A percentile compares a stretch with the other conserved stretches of the same genome.
phyloP scores from a whole-genome alignment of 2,113 vertebrate species.

The Actenoides hombroni region DNA sequence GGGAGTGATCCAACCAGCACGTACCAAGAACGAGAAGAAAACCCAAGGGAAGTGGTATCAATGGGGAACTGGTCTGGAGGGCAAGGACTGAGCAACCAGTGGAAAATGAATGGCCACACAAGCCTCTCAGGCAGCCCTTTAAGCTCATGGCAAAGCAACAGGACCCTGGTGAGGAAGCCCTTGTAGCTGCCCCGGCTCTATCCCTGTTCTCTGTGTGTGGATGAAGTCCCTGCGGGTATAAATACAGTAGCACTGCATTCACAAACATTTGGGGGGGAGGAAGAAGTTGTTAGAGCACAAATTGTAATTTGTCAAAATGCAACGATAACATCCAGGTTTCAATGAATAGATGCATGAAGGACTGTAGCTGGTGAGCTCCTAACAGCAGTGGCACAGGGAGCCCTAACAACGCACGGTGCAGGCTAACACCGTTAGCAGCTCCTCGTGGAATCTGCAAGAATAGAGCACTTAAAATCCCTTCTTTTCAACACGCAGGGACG shows the following conservation, averaged over 20 bases:
- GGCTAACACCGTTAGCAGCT: background rate
- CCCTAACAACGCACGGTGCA: background rate
- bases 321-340: background rate
- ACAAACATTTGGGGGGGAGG: background rate
- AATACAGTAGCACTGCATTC: background rate
- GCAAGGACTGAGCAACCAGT: background rate
- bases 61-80: background rate
- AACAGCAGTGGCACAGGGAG: background rate
- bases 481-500: background rate
- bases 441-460: background rate
- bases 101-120: background rate
- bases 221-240: background rate
- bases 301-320: background rate
- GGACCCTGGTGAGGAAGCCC: background rate
- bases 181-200: background rate
- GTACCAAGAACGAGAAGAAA: background rate
- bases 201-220: background rate
- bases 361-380: background rate
- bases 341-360: background rate
- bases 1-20: background rate
- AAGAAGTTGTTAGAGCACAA: background rate
- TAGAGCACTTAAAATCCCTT: background rate
- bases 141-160: background rate
- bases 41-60: background rate
- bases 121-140: background rate